Evolutionary conservation across 1,140 invertebrate genomes (phyloP).

Genomic region (Acromyrmex echinatior): DNA sequence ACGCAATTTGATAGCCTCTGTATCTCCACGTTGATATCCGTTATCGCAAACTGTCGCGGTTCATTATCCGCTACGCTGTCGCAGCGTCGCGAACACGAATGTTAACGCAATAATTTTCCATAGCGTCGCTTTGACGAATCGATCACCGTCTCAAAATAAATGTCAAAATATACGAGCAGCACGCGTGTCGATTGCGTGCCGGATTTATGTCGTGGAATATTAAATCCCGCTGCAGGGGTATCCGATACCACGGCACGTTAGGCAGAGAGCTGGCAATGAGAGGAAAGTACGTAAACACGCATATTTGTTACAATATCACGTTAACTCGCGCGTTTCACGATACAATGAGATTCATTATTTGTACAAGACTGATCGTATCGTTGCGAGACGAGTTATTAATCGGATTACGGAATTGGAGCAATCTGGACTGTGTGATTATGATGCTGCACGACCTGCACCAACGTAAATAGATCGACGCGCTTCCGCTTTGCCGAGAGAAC

Average conservation of each 20-base stretch:
- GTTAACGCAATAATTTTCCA: slow-evolving; percentile 58
- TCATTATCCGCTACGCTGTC: slow-evolving; percentile 26
- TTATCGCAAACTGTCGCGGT: slow-evolving; percentile 57
- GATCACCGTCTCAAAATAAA: slow-evolving; percentile 26
- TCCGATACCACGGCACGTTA: background rate
- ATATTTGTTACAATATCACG: slow-evolving; percentile 22
- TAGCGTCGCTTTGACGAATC: slow-evolving; percentile 36
- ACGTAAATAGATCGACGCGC: slow-evolving; percentile 42
- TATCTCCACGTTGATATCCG: slow-evolving; percentile 59
- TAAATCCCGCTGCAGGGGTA: slow-evolving; percentile 16
- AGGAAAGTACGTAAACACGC: slow-evolving; percentile 26
- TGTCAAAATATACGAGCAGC: slow-evolving; percentile 32
- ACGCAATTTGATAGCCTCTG: slow-evolving; percentile 65
- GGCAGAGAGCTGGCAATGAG: background rate
- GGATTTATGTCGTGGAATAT: slow-evolving; percentile 32
- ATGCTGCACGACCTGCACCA: slow-evolving; percentile 33
- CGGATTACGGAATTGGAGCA: slow-evolving; percentile 37
- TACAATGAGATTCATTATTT: slow-evolving; percentile 54
- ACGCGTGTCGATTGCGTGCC: slow-evolving; percentile 28
- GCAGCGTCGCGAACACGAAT: background rate
- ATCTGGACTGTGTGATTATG: slow-evolving; percentile 33
- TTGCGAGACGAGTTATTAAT: slow-evolving; percentile 27
- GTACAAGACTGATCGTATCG: background rate
- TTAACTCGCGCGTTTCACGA: background rate
- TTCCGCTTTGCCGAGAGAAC: slow-evolving; percentile 48